A percentile compares a stretch with the other conserved stretches of the same genome.
Conservation (phyloP, 2,888 invertebrate species). For the Watsonalla binaria region DNA sequence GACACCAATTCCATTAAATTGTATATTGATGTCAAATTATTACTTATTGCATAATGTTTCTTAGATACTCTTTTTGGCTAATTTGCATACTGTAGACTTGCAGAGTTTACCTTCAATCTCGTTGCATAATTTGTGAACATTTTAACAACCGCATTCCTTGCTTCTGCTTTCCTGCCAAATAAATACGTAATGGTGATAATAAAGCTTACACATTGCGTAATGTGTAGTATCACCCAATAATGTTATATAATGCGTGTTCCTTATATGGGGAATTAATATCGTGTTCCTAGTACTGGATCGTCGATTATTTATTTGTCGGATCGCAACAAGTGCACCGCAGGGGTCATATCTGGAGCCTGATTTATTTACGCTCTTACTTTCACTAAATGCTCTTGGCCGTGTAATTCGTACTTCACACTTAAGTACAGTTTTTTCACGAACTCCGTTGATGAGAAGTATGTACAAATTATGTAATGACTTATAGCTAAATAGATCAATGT, state of each 20-base stretch:
- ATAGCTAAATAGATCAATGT: too few relatives aligned
- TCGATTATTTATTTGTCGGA: neutral
- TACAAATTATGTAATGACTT: too few relatives aligned
- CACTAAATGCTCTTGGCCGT: slow-evolving; percentile 43
- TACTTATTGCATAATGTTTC: slow-evolving; percentile 36
- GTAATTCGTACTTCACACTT: slow-evolving; percentile 25
- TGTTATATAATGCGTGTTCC: neutral
- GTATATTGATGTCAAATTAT: neutral
- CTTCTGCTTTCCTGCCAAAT: slow-evolving; percentile 6
- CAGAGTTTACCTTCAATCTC: slow-evolving; percentile 26
- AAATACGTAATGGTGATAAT: slow-evolving; percentile 19
- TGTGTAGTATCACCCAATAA: slow-evolving; percentile 2
- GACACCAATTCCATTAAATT: too few relatives aligned
- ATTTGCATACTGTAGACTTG: slow-evolving; percentile 39
- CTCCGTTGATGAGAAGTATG: too few relatives aligned
- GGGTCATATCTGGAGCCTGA: slow-evolving; percentile 44
- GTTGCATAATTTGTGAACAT: slow-evolving; percentile 20
- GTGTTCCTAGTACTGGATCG: neutral
- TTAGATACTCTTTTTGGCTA: slow-evolving; percentile 36
- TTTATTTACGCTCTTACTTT: slow-evolving; percentile 66
- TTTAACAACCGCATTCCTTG: slow-evolving; percentile 19
- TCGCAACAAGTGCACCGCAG: slow-evolving; percentile 45
- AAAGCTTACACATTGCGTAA: slow-evolving; percentile 15
- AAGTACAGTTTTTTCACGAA: slow-evolving; percentile 5
- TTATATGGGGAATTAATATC: neutral